Percentiles rank a stretch among this genome's conserved stretches.
phyloP scores from a whole-genome alignment of 2,113 vertebrate species.

The Trichechus manatus region DNA sequence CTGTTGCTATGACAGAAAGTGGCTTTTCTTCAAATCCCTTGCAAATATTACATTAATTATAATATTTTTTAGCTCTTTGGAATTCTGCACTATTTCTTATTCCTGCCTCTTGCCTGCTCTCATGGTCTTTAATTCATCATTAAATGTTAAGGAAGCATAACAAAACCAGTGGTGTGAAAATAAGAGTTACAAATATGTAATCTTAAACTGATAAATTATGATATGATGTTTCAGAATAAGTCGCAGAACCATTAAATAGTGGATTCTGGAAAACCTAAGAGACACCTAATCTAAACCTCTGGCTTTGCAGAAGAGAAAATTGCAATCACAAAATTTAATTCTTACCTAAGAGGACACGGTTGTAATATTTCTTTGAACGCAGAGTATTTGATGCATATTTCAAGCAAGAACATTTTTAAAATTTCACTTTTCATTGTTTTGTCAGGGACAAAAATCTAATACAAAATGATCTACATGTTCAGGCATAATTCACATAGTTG shows the following conservation, averaged over 20 bases:
- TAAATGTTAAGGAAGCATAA: background rate
- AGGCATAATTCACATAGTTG: background rate
- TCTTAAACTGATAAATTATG: slow-evolving; percentile 24
- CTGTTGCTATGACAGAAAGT: background rate
- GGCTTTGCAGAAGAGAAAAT: slow-evolving; percentile 10
- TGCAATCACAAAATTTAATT: background rate
- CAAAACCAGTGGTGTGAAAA: background rate
- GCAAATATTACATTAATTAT: background rate
- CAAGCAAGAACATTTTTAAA: slow-evolving; percentile 23
- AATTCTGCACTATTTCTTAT: background rate
- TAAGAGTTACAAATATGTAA: slow-evolving; percentile 1
- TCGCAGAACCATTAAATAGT: background rate
- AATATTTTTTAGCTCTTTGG: background rate
- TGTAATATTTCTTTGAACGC: background rate
- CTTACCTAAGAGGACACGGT: background rate
- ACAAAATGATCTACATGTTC: background rate
- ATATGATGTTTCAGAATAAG: background rate
- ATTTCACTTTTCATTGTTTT: background rate
- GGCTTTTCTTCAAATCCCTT: background rate
- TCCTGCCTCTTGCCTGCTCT: background rate
- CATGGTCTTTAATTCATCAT: background rate
- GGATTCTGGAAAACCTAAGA: background rate
- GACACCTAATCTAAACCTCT: background rate
- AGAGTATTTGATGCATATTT: background rate
- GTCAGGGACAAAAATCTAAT: background rate